Evolutionary conservation across 2,113 vertebrate genomes (phyloP).

Genomic region (Coryphaenoides rupestris): DNA sequence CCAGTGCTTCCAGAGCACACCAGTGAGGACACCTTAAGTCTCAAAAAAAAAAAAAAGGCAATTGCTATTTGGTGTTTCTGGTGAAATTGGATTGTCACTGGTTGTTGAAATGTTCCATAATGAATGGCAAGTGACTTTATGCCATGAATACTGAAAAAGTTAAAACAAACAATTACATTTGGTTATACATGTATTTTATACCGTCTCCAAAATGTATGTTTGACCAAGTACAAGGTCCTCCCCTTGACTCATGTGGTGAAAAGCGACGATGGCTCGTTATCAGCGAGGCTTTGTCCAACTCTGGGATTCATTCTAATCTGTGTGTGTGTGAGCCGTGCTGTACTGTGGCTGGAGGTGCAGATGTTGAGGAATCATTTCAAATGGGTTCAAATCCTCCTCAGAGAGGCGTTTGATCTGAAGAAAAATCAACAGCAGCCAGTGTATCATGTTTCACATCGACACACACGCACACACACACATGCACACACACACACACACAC

Average conservation of each 20-base stretch:
- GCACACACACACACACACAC: background rate
- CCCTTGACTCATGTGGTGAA: background rate
- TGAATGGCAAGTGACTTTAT: too few relatives aligned
- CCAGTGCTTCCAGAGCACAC: too few relatives aligned
- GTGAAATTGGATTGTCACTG: too few relatives aligned
- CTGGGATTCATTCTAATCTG: slow-evolving; percentile 5
- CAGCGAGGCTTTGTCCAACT: slow-evolving; percentile 10
- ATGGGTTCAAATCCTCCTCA: background rate
- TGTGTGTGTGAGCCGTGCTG: background rate
- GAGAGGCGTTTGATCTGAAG: background rate
- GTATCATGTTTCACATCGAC: slow-evolving; percentile 29
- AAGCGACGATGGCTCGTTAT: slow-evolving; percentile 9
- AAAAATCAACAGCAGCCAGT: background rate
- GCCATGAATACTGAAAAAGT: too few relatives aligned
- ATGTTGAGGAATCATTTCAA: background rate
- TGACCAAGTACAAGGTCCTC: background rate
- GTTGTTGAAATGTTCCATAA: too few relatives aligned
- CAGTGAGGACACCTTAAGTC: too few relatives aligned
- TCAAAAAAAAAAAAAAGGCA: too few relatives aligned
- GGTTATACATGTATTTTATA: too few relatives aligned
- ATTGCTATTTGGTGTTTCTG: too few relatives aligned
- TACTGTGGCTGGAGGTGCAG: slow-evolving; percentile 5
- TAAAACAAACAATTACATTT: too few relatives aligned
- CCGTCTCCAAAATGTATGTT: background rate
- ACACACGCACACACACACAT: slow-evolving; percentile 1